These are phyloP conservation scores for Drosophila nr. medialis DNA, from an alignment of 2,888 invertebrate species.

Conservation along the genomic window DNA sequence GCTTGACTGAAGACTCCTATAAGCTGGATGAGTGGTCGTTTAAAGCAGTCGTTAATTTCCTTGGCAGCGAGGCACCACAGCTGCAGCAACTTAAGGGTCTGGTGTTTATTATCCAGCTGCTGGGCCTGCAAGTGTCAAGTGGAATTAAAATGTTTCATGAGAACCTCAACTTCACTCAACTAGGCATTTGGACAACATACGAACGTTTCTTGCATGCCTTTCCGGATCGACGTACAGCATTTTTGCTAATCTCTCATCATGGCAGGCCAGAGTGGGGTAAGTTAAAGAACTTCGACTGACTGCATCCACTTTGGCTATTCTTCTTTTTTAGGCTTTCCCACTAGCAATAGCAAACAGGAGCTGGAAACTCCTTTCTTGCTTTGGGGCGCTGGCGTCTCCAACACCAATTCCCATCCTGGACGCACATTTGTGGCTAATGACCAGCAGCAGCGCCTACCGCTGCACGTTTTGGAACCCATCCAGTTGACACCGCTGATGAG, in stretches of 20 bases:
- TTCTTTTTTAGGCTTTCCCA: constrained; percentile 1
- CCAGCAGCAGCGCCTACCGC: constrained; percentile 71
- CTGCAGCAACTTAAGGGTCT: constrained; percentile 85
- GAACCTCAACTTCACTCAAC: constrained; percentile 92
- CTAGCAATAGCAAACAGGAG: constrained; percentile 92
- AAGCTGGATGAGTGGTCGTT: constrained; percentile 96
- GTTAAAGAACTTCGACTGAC: neutral
- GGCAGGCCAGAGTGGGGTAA: constrained; percentile 98
- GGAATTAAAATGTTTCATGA: constrained; percentile 94
- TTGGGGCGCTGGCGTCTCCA: constrained; percentile 95
- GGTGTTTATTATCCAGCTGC: constrained; percentile 94
- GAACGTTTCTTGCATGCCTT: constrained; percentile 89
- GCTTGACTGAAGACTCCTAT: constrained; percentile 84
- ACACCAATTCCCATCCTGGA: constrained; percentile 20
- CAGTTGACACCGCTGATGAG: constrained; percentile 96
- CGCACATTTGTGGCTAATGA: constrained; percentile 52
- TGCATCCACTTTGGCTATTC: neutral
- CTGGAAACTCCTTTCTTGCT: constrained; percentile 95
- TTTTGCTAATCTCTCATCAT: constrained; percentile 96
- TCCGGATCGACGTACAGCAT: constrained; percentile 92
- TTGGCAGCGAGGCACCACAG: constrained; percentile 84
- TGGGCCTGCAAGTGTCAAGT: constrained; percentile 95
- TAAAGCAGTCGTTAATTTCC: constrained; percentile 88
- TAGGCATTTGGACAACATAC: constrained; percentile 89
- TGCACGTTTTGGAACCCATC: constrained; percentile 92